Base-by-base conservation (phyloP, 2,888 invertebrate genomes). In the Morpho achilles region DNA sequence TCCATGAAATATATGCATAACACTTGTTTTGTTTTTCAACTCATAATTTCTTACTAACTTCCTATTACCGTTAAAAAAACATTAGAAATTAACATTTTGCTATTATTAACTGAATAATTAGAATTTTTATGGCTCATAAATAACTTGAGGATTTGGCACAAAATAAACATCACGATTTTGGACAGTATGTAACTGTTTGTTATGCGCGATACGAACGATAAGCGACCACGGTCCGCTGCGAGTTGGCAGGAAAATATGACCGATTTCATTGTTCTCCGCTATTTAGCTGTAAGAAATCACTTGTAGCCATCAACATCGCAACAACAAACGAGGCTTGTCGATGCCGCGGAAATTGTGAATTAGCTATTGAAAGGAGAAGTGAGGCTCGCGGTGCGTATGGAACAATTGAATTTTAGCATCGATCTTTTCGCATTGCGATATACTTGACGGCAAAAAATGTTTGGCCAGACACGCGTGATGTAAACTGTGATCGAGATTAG, bases 291-390 rank as follows among this genome's bases (percentile, higher is more conserved):
- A 83, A 85, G 88, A 89, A 16, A 89, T 89, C 89, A 88, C 89
- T 87, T 81, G 83, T 77, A 80, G 84, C 85, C 86, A 88, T 88
- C 88, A 86, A 84, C 87, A 80, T 76, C 82, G 76, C 84, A 84
- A 80, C 84, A 87, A 77, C 87, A 85, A 90, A 89, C 88, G 89
- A 89, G 85, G 77, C 88, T 88, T 88, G 89, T 89, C 89, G 87
- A 88, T 80, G 81, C 78, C 77, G 82, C 84, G 86, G 84, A 82
- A 83, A 85, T 87, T 85, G 82, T 79, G 85, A 84, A 87, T 89
- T 87, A 82, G 83, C 79, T 81, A 81, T 82, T 80, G 77, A 81
- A 76, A 85, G 85, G 85, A 84, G 43, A 43, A 8, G 8, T 43
- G 43, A 43, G 43, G 43, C 3, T 7, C 43, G 8, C 43, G 3